Percentiles rank a stretch among this genome's conserved stretches.
phyloP scores from a whole-genome alignment of 92 coral and sea anemone genomes.

The Epizoanthus ramosus region DNA sequence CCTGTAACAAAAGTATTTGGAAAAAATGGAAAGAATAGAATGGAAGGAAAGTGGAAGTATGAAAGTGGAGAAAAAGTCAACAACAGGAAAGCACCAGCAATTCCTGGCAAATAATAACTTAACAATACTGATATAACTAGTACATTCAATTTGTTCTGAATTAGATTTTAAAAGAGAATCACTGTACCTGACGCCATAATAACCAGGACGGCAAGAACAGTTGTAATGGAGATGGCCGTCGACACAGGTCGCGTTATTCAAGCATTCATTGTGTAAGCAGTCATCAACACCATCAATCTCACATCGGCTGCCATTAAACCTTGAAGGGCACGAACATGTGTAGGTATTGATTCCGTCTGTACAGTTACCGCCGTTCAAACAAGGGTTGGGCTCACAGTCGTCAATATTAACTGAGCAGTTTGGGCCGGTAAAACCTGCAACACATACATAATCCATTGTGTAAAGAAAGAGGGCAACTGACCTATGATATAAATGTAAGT shows the following conservation, averaged over 20 bases:
- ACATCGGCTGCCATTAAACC: slow-evolving; percentile 74
- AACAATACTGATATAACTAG: too few species aligned
- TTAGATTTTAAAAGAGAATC: neutral
- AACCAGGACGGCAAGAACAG: slow-evolving; percentile 66
- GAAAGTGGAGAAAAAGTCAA: too few species aligned
- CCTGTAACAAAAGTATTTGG: too few species aligned
- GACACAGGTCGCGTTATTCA: slow-evolving; percentile 63
- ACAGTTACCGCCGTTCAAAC: slow-evolving; percentile 51
- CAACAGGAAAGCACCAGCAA: too few species aligned
- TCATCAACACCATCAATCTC: slow-evolving; percentile 59
- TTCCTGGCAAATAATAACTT: too few species aligned
- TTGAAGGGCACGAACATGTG: slow-evolving; percentile 56
- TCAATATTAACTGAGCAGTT: slow-evolving; percentile 36
- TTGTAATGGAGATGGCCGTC: slow-evolving; percentile 56
- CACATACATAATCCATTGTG: neutral
- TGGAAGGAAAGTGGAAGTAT: too few species aligned
- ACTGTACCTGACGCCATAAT: slow-evolving; percentile 29
- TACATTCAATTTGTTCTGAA: too few species aligned
- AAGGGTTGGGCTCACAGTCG: slow-evolving; percentile 41
- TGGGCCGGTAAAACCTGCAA: slow-evolving; percentile 40
- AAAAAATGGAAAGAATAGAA: too few species aligned
- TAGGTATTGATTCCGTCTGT: slow-evolving; percentile 34
- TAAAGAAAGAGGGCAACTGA: neutral
- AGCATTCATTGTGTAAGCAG: slow-evolving; percentile 67
- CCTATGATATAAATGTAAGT: too few species aligned